Evolutionary conservation across 2,888 invertebrate species (phyloP), one percentile per base, ranked within the genome.

Genomic region (Ophioninae sp.): DNA sequence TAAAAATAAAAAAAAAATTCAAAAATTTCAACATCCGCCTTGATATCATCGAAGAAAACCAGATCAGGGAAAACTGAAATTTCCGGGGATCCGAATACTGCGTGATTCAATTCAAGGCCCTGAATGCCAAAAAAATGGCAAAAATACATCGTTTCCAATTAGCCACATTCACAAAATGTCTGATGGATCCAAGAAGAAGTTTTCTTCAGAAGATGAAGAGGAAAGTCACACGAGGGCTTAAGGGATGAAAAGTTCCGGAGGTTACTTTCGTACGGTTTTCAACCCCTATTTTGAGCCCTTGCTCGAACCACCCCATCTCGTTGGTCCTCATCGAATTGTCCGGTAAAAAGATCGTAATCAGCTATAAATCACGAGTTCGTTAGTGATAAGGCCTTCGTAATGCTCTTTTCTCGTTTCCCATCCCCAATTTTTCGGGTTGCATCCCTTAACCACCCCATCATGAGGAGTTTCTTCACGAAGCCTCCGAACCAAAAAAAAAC

Each of bases 291-390:
- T 30, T 1, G 30, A 30, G 30, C 30, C 44, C 10, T 41, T 59
- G 63, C 44, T 61, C 63, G 5, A 10, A 17, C 67, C 37, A 37
- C 39, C 39, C 44, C 65, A 41, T n/a, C 73, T 23, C 69, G 39
- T 74, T 65, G 13, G 23, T 56, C 13, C 72, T 63, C 41, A 44
- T 75, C 61, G 61, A 72, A 76, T 68, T 59, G 13, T 23, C 39
- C 30, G 69, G n/a, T 51, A 76, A 10, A 78, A 41, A 63, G 61
- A 73, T 63, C 64, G n/a, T 23, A 37, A 79, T 75, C 65, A 61
- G 20, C 67, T 59, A 82, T 75, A 79, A 82, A 82, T 82, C 75
- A 84, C 85, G 84, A 83, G 77, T 83, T 85, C 86, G 76, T 85
- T 87, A 84, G 79, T 80, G 67, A 30, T 82, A 74, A 75, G 63